Evolutionary conservation across 2,888 invertebrate genomes (phyloP).

Genomic region (Molorchus minor): DNA sequence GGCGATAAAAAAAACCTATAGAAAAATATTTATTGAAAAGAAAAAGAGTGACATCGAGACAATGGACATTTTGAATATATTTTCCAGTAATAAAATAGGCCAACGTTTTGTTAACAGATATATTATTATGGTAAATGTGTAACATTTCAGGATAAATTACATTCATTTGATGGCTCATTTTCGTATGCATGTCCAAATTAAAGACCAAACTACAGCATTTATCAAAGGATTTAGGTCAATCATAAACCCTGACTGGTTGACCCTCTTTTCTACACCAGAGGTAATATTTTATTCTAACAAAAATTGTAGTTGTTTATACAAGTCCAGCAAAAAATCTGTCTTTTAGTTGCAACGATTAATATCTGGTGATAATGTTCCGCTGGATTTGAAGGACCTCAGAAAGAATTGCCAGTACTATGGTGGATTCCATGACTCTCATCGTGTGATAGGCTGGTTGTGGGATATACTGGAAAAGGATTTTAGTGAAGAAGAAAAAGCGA

Average conservation of each 20-base stretch:
- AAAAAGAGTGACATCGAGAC: too few species aligned
- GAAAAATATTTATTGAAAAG: too few species aligned
- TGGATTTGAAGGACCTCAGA: conserved; percentile 87
- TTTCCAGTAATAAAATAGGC: too few species aligned
- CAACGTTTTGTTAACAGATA: too few species aligned
- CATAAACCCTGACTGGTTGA: conserved; percentile 93
- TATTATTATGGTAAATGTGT: too few species aligned
- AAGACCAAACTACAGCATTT: conserved; percentile 96
- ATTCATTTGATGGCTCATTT: conserved; percentile 99
- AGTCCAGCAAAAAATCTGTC: conserved; percentile 23
- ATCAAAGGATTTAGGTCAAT: conserved; percentile 96
- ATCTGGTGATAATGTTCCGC: conserved; percentile 93
- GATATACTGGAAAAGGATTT: conserved; percentile 97
- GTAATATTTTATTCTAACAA: conserved; percentile 58
- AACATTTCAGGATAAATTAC: conserved; percentile 86
- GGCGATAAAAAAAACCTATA: too few species aligned
- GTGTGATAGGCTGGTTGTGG: conserved; percentile 99
- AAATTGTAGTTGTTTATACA: not conserved
- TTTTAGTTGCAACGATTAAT: conserved; percentile 87
- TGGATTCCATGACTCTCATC: conserved; percentile 97
- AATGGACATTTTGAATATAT: too few species aligned
- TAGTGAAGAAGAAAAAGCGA: conserved; percentile 86
- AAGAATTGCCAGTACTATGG: conserved; percentile 98
- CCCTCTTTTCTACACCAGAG: conserved; percentile 95
- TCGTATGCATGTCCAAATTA: conserved; percentile 97